phyloP scores from a whole-genome alignment of 1,140 invertebrate genomes.

The Panagrolaimus sp. region DNA sequence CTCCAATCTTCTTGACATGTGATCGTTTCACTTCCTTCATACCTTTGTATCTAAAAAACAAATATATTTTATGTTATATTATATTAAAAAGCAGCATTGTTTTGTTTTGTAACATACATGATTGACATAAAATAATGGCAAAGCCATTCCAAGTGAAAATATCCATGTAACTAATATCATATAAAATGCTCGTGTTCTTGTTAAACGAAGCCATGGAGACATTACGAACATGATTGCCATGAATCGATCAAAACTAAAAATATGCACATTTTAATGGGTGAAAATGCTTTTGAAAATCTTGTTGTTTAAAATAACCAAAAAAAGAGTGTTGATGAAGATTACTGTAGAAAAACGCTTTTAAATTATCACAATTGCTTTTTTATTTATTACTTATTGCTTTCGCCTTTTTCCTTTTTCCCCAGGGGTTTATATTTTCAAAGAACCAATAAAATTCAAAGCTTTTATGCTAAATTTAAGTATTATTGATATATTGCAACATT shows the following conservation, averaged over 20 bases:
- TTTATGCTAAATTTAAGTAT: too few relatives aligned
- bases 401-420: too few relatives aligned
- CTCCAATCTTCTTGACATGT: constrained; percentile 57
- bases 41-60: not conserved
- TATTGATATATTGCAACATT: too few relatives aligned
- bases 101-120: constrained; percentile 28
- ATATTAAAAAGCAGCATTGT: too few relatives aligned
- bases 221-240: constrained; percentile 56
- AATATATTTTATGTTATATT: not conserved
- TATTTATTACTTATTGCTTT: too few relatives aligned
- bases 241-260: constrained; percentile 38
- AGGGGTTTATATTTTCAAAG: too few relatives aligned
- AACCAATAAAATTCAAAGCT: too few relatives aligned
- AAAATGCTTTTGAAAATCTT: too few relatives aligned
- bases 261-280: not conserved
- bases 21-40: not conserved
- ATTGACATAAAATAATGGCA: constrained; percentile 56
- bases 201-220: constrained; percentile 49
- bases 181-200: constrained; percentile 41
- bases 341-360: too few relatives aligned
- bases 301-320: too few relatives aligned
- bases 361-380: too few relatives aligned
- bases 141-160: constrained; percentile 56
- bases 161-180: constrained; percentile 51
- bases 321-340: too few relatives aligned